Evolutionary conservation across 2,888 invertebrate genomes (phyloP).

Genomic region (Trissoscelio sp.): DNA sequence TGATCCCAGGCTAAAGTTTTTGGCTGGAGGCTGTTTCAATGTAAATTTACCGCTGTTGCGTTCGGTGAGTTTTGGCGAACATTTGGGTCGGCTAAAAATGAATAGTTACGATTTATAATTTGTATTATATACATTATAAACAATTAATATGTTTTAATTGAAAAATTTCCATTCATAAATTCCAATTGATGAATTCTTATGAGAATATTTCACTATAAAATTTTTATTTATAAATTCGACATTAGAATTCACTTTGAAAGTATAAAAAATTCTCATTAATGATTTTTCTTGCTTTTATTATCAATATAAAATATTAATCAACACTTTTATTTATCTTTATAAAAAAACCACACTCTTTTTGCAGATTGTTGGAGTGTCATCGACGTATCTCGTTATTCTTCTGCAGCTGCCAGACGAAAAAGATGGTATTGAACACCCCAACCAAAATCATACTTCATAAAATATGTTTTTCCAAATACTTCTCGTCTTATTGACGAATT

Average conservation of each 20-base stretch:
- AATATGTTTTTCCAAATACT: slow-evolving; percentile 25
- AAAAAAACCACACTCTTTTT: too few relatives aligned
- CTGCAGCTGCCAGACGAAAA: slow-evolving; percentile 75
- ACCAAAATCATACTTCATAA: slow-evolving; percentile 31
- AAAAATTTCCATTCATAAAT: too few relatives aligned
- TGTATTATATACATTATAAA: too few relatives aligned
- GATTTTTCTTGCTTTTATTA: background rate
- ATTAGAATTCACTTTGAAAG: too few relatives aligned
- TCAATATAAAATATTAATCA: slow-evolving; percentile 10
- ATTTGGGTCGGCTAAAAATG: too few relatives aligned
- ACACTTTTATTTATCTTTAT: slow-evolving; percentile 21
- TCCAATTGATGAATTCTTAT: too few relatives aligned
- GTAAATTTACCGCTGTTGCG: slow-evolving; percentile 77
- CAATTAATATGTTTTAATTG: too few relatives aligned
- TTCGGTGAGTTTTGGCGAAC: slow-evolving; percentile 77
- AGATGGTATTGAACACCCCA: slow-evolving; percentile 56
- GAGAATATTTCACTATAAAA: too few relatives aligned
- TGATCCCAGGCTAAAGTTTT: slow-evolving; percentile 77
- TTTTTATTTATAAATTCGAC: too few relatives aligned
- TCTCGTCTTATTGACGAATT: slow-evolving; percentile 1
- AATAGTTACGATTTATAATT: too few relatives aligned
- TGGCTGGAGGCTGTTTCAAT: slow-evolving; percentile 79
- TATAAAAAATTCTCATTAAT: too few relatives aligned
- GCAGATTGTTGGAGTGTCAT: slow-evolving; percentile 76
- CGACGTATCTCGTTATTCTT: slow-evolving; percentile 80